Evolutionary conservation across 1,140 invertebrate genomes (phyloP).

Genomic region (Aporrectodea caliginosa): DNA sequence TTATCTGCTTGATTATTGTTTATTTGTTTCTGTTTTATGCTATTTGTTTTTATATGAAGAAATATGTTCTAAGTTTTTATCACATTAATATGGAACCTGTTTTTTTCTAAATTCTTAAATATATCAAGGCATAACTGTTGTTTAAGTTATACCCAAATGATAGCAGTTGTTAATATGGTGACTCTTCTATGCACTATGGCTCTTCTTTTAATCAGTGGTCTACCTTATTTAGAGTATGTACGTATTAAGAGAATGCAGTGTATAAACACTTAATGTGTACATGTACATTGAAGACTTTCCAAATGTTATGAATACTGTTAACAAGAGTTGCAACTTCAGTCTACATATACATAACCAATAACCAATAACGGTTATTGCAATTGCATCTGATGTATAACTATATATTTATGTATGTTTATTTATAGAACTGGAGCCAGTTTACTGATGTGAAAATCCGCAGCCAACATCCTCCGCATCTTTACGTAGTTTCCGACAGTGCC

Average conservation of each 20-base stretch:
- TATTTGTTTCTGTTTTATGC: too few species aligned
- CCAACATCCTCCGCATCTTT: slow-evolving; percentile 87
- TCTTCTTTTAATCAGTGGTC: too few species aligned
- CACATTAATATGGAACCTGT: too few species aligned
- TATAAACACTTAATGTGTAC: background rate
- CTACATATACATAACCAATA: background rate
- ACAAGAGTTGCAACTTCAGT: background rate
- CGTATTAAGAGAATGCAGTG: too few species aligned
- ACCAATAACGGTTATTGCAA: background rate
- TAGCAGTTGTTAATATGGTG: too few species aligned
- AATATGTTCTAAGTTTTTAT: too few species aligned
- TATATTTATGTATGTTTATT: background rate
- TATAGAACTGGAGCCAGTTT: slow-evolving; percentile 41
- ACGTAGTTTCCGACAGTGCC: slow-evolving; percentile 94
- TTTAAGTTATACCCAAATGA: too few species aligned
- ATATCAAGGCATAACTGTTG: too few species aligned
- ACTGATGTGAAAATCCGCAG: slow-evolving; percentile 28
- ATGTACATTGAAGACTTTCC: background rate
- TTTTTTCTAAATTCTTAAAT: too few species aligned
- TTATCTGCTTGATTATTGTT: too few species aligned
- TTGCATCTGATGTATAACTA: background rate
- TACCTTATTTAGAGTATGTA: background rate
- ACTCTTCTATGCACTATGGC: too few species aligned
- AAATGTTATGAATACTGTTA: background rate
- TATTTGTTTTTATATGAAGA: too few species aligned